Conservation (phyloP, 2,113 vertebrate genomes). For the Boulengeromyrus knoepffleri region DNA sequence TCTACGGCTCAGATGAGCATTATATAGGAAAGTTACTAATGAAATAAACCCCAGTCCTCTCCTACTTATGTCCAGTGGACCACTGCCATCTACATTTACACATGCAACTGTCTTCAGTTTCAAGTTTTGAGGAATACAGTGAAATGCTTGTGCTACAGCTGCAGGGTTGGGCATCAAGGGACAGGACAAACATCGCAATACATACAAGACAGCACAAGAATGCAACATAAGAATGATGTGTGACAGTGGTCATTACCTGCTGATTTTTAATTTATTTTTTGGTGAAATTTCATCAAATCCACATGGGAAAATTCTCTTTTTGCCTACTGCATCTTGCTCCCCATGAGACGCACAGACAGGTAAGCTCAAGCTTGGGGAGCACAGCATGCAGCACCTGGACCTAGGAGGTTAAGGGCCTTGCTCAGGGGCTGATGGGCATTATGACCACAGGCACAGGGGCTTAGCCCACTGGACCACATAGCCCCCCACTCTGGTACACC, state of each 20-base stretch:
- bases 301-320: not conserved
- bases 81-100: not conserved
- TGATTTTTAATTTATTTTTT: not conserved
- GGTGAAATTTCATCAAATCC: not conserved
- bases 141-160: not conserved
- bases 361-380: not conserved
- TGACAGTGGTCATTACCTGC: not conserved
- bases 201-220: too few relatives aligned
- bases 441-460: not conserved
- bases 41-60: not conserved
- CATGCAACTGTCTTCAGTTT: not conserved
- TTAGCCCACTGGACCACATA: not conserved
- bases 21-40: not conserved
- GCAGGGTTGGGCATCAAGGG: too few relatives aligned
- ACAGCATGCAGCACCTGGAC: not conserved
- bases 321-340: not conserved
- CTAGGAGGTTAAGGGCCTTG: not conserved
- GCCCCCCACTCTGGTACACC: not conserved
- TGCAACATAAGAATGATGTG: too few relatives aligned
- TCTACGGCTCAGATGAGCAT: not conserved
- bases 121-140: not conserved
- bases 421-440: not conserved
- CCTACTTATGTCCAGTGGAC: not conserved
- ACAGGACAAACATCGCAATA: too few relatives aligned
- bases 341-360: not conserved